A percentile compares a stretch with the other conserved stretches of the same genome.
Conservation (phyloP, 2,113 vertebrate species). For the Phrynosoma blainvillii region DNA sequence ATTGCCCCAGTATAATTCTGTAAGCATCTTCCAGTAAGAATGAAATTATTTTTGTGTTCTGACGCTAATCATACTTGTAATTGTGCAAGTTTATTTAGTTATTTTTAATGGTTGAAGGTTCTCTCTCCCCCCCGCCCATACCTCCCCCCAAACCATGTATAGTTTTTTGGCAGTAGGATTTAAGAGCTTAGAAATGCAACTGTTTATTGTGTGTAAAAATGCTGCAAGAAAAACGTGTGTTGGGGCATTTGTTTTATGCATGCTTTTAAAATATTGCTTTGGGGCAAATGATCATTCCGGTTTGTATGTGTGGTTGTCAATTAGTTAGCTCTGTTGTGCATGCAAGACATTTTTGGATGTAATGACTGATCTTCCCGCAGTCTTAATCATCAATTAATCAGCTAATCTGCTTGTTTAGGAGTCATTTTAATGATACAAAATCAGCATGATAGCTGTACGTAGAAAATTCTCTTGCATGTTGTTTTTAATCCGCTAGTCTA, state of each 20-base stretch:
- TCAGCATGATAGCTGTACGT: slow-evolving; percentile 73
- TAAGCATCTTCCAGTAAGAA: slow-evolving; percentile 20
- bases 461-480: slow-evolving; percentile 66
- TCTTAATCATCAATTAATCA: slow-evolving; percentile 80
- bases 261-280: slow-evolving; percentile 43
- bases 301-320: slow-evolving; percentile 35
- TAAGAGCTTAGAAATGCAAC: slow-evolving; percentile 56
- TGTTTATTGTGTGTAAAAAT: slow-evolving; percentile 37
- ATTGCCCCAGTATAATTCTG: slow-evolving; percentile 36
- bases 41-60: slow-evolving; percentile 17
- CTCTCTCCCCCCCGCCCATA: neutral
- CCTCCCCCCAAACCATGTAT: neutral
- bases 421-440: slow-evolving; percentile 71
- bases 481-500: slow-evolving; percentile 67
- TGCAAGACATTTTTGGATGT: slow-evolving; percentile 61
- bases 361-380: slow-evolving; percentile 75
- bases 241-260: slow-evolving; percentile 31
- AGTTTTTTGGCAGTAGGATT: slow-evolving; percentile 42
- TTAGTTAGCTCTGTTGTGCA: slow-evolving; percentile 61
- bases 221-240: slow-evolving; percentile 26
- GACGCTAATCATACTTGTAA: neutral
- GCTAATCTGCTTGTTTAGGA: slow-evolving; percentile 70
- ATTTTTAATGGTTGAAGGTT: slow-evolving; percentile 19
- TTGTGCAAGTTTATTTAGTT: slow-evolving; percentile 30
- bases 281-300: slow-evolving; percentile 33